Percentiles rank a stretch among this genome's conserved stretches.
These are phyloP conservation scores for Aleiodes testaceus DNA, from an alignment of 2,888 invertebrate species.

Conservation along the genomic window DNA sequence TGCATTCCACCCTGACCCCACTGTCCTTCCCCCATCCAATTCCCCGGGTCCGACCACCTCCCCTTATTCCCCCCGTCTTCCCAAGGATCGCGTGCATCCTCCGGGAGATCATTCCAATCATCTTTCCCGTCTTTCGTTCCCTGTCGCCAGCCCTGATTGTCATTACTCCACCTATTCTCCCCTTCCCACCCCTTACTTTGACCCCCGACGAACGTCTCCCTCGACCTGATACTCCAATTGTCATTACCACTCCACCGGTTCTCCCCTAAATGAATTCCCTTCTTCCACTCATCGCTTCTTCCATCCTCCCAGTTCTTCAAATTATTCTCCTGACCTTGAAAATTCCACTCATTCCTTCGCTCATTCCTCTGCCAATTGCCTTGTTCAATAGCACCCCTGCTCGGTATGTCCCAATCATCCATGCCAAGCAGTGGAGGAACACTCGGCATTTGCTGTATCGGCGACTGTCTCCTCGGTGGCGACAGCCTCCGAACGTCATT, in stretches of 20 bases:
- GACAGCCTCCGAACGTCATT: constrained; percentile 43
- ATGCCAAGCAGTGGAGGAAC: constrained; percentile 54
- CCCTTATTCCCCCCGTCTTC: constrained; percentile 60
- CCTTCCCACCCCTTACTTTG: constrained; percentile 56
- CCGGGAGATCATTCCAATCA: constrained; percentile 67
- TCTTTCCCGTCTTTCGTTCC: constrained; percentile 59
- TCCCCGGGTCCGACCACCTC: not conserved
- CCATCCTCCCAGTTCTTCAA: not conserved
- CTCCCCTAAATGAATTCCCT: constrained; percentile 49
- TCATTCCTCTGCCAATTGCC: constrained; percentile 51
- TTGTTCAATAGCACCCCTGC: constrained; percentile 61
- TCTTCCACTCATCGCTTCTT: constrained; percentile 50
- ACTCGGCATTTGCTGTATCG: constrained; percentile 45
- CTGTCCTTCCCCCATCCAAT: not conserved
- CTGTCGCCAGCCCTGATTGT: constrained; percentile 1
- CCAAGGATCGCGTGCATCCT: constrained; percentile 71
- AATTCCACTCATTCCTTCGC: constrained; percentile 42
- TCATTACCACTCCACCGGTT: constrained; percentile 29
- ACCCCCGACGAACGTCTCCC: not conserved
- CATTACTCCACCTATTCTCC: constrained; percentile 49
- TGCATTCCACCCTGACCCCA: constrained; percentile 39
- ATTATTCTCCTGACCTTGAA: constrained; percentile 18
- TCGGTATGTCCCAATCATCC: constrained; percentile 70
- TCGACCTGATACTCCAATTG: constrained; percentile 13
- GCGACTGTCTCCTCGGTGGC: constrained; percentile 46